A percentile compares a stretch with the other conserved stretches of the same genome.
These are phyloP conservation scores for Sympetrum striolatum DNA, from an alignment of 2,888 invertebrate species.

Conservation along the genomic window DNA sequence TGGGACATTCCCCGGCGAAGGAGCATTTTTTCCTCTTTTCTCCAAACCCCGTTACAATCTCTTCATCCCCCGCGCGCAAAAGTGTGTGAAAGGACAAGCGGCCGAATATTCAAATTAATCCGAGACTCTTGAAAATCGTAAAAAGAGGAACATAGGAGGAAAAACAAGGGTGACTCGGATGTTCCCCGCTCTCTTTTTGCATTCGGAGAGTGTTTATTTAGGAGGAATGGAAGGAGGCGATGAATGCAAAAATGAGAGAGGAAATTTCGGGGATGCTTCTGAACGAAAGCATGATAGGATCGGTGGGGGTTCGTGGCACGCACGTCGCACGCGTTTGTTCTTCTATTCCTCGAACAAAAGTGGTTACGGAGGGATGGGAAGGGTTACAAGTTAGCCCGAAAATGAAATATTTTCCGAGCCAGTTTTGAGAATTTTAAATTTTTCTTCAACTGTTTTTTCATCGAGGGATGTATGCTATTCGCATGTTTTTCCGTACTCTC, in stretches of 20 bases:
- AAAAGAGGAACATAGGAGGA: background rate
- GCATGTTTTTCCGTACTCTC: too few species aligned
- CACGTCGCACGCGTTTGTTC: too few species aligned
- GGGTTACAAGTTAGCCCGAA: too few species aligned
- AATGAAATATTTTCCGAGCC: too few species aligned
- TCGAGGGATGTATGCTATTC: too few species aligned
- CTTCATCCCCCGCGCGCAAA: background rate
- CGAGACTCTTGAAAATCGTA: constrained; percentile 7
- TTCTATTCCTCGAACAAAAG: too few species aligned
- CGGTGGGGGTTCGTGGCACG: too few species aligned
- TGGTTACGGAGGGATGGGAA: too few species aligned
- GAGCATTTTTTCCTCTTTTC: background rate
- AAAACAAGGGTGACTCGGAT: background rate
- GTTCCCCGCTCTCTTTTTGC: background rate
- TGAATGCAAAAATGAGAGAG: background rate
- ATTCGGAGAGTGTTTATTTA: background rate
- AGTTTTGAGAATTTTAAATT: too few species aligned
- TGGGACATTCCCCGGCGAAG: background rate
- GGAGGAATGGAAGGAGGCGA: background rate
- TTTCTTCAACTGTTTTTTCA: too few species aligned
- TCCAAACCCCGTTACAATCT: background rate
- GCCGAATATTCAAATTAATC: constrained; percentile 39
- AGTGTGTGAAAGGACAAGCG: background rate
- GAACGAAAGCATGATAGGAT: background rate
- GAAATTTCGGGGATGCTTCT: background rate